Evolutionary conservation across 1,140 invertebrate genomes (phyloP).

Genomic region (Zaprionus taronus): DNA sequence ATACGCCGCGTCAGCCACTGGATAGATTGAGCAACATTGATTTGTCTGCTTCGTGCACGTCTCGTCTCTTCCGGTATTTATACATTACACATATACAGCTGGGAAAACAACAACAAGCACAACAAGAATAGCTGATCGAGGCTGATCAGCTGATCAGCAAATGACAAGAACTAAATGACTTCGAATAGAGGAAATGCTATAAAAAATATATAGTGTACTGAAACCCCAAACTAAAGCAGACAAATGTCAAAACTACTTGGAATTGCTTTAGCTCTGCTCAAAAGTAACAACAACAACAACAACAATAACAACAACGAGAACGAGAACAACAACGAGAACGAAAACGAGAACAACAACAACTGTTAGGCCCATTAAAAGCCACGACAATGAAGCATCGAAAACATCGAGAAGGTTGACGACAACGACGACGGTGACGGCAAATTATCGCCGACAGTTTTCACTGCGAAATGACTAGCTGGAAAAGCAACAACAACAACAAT

Average conservation of each 20-base stretch:
- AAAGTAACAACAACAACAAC: constrained; percentile 40
- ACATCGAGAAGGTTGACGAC: constrained; percentile 39
- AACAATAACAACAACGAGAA: constrained; percentile 38
- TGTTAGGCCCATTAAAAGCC: constrained; percentile 71
- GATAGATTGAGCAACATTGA: constrained; percentile 45
- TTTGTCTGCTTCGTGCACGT: not conserved
- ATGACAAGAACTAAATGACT: constrained; percentile 21
- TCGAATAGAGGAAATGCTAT: constrained; percentile 37
- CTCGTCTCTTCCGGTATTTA: constrained; percentile 58
- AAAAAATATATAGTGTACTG: not conserved
- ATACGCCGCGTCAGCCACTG: constrained; percentile 50
- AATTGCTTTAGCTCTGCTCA: constrained; percentile 32
- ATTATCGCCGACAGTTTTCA: constrained; percentile 49
- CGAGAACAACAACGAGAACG: constrained; percentile 32
- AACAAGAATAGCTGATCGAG: constrained; percentile 14
- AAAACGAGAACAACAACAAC: constrained; percentile 44
- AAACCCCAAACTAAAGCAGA: not conserved
- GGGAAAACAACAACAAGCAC: constrained; percentile 17
- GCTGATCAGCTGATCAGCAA: constrained; percentile 11
- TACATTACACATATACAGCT: constrained; percentile 19
- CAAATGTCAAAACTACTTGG: constrained; percentile 35
- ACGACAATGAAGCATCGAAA: constrained; percentile 62
- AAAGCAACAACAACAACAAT: constrained; percentile 28
- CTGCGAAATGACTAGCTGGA: constrained; percentile 46
- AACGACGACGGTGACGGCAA: constrained; percentile 19